A percentile compares a stretch with the other conserved stretches of the same genome.
Evolutionary conservation across 2,113 vertebrate genomes (phyloP).

Genomic region (Smithornis capensis): DNA sequence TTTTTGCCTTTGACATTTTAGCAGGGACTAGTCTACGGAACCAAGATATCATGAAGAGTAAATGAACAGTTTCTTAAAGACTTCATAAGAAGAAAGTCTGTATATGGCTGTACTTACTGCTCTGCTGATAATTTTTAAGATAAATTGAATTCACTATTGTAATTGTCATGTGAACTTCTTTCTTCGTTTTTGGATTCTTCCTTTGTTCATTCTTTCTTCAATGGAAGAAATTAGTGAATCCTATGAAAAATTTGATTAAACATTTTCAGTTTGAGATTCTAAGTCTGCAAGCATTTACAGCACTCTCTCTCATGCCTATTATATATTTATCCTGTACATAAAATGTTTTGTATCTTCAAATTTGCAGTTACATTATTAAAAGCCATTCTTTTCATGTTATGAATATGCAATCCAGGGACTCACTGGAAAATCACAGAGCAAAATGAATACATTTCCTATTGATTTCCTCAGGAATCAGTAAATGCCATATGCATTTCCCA

Average conservation of each 20-base stretch:
- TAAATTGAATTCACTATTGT: neutral
- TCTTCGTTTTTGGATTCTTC: neutral
- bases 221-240: neutral
- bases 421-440: neutral
- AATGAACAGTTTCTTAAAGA: neutral
- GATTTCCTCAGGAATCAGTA: neutral
- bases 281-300: neutral
- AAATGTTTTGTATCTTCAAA: neutral
- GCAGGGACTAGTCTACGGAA: neutral
- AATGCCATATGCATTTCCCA: neutral
- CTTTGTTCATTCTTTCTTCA: neutral
- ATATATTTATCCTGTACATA: neutral
- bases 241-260: neutral
- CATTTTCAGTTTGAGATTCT: neutral
- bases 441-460: neutral
- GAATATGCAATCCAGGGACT: neutral
- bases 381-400: neutral
- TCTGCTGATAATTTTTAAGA: neutral
- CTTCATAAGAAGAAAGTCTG: neutral
- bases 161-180: neutral
- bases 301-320: neutral
- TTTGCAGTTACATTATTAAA: neutral
- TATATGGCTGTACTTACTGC: neutral
- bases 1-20: neutral
- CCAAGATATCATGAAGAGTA: neutral